A percentile compares a stretch with the other conserved stretches of the same genome.
Evolutionary conservation across 2,888 invertebrate species (phyloP).

Genomic region (Rhabditophanes sp.): DNA sequence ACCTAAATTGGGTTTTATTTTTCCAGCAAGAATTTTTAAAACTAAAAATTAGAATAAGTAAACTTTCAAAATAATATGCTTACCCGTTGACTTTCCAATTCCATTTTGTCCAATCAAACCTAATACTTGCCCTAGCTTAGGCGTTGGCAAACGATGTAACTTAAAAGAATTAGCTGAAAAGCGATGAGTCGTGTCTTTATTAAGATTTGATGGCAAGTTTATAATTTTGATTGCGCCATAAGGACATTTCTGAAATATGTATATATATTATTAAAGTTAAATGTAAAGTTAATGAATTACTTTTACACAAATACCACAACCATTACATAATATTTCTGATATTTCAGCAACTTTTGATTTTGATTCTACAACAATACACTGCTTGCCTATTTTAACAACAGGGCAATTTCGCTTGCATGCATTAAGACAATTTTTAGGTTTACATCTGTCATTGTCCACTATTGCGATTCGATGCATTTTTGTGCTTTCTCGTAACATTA

Average conservation of each 20-base stretch:
- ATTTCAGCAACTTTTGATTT: slow-evolving; percentile 88
- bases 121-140: slow-evolving; percentile 80
- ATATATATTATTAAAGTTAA: not conserved
- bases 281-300: slow-evolving; percentile 50
- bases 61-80: too few species aligned
- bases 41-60: too few species aligned
- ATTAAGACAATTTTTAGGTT: slow-evolving; percentile 93
- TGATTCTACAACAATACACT: slow-evolving; percentile 90
- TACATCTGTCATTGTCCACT: slow-evolving; percentile 71
- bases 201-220: slow-evolving; percentile 92
- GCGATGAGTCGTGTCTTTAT: slow-evolving; percentile 85
- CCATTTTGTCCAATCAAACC: slow-evolving; percentile 97
- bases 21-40: slow-evolving; percentile 89
- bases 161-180: slow-evolving; percentile 98
- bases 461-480: slow-evolving; percentile 37
- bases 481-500: slow-evolving; percentile 13
- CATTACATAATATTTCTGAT: slow-evolving; percentile 94
- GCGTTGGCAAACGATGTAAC: slow-evolving; percentile 80
- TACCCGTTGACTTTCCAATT: slow-evolving; percentile 98
- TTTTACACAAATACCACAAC: slow-evolving; percentile 98
- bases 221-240: slow-evolving; percentile 97
- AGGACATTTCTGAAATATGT: slow-evolving; percentile 74
- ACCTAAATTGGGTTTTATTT: slow-evolving; percentile 92
- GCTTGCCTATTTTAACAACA: slow-evolving; percentile 84
- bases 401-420: slow-evolving; percentile 98